Conservation (phyloP, 2,797 vertebrate species). For the Paratrypauchen microcephalus region DNA sequence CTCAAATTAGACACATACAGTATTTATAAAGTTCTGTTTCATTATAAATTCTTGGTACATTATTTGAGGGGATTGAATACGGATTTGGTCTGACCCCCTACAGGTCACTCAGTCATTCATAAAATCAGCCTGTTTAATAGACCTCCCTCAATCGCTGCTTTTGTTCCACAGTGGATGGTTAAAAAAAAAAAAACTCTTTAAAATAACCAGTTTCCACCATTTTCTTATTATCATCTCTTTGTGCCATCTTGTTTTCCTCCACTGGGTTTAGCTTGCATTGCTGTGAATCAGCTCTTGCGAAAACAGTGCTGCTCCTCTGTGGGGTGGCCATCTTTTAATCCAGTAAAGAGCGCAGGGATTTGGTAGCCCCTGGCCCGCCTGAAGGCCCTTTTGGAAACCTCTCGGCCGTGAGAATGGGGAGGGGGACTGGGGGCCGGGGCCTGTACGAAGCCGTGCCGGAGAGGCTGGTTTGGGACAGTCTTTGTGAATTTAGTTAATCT, state of each 20-base stretch:
- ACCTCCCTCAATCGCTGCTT: conserved; percentile 50
- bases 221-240: conserved; percentile 8
- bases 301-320: conserved; percentile 44
- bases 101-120: conserved; percentile 70
- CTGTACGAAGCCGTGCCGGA: conserved; percentile 67
- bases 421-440: conserved; percentile 59
- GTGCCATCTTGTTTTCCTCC: conserved; percentile 10
- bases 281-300: conserved; percentile 49
- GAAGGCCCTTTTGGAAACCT: conserved; percentile 75
- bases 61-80: conserved; percentile 27
- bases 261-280: conserved; percentile 39
- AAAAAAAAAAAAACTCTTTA: conserved; percentile 27
- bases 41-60: conserved; percentile 30
- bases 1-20: not conserved
- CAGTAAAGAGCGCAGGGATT: conserved; percentile 73
- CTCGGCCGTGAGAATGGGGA: conserved; percentile 72
- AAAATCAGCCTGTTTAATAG: conserved; percentile 65
- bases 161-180: conserved; percentile 46
- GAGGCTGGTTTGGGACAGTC: conserved; percentile 64
- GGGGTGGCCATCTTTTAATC: conserved; percentile 71
- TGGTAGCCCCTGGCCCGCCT: conserved; percentile 65
- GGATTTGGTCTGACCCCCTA: conserved; percentile 59
- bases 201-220: conserved; percentile 12
- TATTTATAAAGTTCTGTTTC: conserved; percentile 14
- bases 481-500: conserved; percentile 81